Evolutionary conservation across 2,797 vertebrate genomes (phyloP).

Genomic region (Cyclura pinguis): DNA sequence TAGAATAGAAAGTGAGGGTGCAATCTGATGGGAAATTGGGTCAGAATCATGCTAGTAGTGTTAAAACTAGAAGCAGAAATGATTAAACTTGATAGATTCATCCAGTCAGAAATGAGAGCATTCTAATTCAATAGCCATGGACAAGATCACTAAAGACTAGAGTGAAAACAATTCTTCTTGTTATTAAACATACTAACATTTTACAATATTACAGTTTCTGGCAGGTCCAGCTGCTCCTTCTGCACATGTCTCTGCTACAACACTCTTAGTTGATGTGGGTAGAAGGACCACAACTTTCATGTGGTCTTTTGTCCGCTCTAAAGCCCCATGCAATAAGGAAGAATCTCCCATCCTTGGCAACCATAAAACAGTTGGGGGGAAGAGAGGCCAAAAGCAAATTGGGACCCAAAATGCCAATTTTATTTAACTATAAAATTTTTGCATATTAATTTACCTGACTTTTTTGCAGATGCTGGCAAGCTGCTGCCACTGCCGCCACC

Average conservation of each 20-base stretch:
- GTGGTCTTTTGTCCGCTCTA: neutral
- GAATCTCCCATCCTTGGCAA: neutral
- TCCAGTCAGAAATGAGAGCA: neutral
- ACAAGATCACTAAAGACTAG: neutral
- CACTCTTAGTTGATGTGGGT: neutral
- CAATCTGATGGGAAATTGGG: too few relatives aligned
- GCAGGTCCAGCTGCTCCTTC: neutral
- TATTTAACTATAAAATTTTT: neutral
- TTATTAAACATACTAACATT: neutral
- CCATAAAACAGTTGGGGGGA: neutral
- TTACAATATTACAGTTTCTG: neutral
- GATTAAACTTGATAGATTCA: too few relatives aligned
- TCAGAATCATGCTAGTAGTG: too few relatives aligned
- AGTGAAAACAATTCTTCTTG: neutral
- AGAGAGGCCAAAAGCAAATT: neutral
- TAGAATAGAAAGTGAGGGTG: neutral
- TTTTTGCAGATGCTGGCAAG: slow-evolving; percentile 92
- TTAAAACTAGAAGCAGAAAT: too few relatives aligned
- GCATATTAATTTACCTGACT: slow-evolving; percentile 85
- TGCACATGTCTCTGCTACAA: neutral
- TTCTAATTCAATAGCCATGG: neutral
- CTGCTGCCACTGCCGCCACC: slow-evolving; percentile 82
- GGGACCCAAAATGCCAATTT: neutral
- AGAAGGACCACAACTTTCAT: neutral
- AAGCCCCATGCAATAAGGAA: neutral